Evolutionary conservation across 2,888 invertebrate species (phyloP).

Genomic region (Ecliptopera silaceata): DNA sequence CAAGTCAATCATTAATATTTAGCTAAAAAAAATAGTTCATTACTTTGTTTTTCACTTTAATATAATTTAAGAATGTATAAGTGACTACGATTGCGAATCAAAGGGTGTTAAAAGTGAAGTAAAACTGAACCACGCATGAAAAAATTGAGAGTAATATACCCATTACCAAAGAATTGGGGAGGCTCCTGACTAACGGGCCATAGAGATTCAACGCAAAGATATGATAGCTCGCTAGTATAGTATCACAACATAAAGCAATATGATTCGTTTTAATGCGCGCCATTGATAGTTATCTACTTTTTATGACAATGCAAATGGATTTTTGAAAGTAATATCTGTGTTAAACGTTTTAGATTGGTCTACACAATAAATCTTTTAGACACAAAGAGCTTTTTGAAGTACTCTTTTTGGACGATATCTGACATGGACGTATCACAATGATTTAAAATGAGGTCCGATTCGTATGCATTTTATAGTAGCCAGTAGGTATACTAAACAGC

Average conservation of each 20-base stretch:
- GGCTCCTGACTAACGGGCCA: constrained; percentile 49
- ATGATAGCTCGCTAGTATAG: constrained; percentile 48
- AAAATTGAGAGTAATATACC: background rate
- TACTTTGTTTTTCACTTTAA: too few relatives aligned
- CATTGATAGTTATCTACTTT: constrained; percentile 72
- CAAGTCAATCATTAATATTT: too few relatives aligned
- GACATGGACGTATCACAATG: constrained; percentile 17
- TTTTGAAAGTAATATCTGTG: constrained; percentile 71
- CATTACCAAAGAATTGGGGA: constrained; percentile 34
- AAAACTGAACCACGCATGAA: background rate
- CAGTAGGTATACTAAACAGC: too few relatives aligned
- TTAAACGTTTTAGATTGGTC: constrained; percentile 53
- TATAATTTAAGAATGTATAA: too few relatives aligned
- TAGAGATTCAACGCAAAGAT: constrained; percentile 73
- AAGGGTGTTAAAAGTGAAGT: background rate
- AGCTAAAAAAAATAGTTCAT: too few relatives aligned
- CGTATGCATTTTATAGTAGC: constrained; percentile 4
- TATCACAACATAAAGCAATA: constrained; percentile 63
- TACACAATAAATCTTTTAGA: constrained; percentile 55
- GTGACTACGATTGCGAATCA: background rate
- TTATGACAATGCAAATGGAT: constrained; percentile 74
- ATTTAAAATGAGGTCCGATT: background rate
- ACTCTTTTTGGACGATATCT: constrained; percentile 40
- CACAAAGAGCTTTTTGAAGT: constrained; percentile 40
- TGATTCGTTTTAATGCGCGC: constrained; percentile 69